Conservation (phyloP, 2,888 invertebrate genomes). For the Emmelina monodactyla region DNA sequence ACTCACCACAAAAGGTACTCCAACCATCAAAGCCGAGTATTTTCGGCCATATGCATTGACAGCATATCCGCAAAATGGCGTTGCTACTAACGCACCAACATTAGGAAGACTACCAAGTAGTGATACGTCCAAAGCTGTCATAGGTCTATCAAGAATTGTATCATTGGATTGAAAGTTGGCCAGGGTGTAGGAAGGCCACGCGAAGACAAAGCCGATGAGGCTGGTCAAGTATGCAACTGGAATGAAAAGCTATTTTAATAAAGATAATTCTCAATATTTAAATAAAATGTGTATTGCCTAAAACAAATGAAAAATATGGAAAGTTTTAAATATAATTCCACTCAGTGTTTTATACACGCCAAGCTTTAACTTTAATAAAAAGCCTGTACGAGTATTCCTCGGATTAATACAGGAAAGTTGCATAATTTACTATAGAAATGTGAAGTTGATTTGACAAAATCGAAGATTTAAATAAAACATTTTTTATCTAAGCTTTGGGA, state of each 20-base stretch:
- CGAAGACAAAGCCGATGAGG: constrained; percentile 39
- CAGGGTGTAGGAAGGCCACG: constrained; percentile 52
- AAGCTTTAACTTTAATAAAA: too few relatives aligned
- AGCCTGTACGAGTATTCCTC: too few relatives aligned
- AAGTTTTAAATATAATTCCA: too few relatives aligned
- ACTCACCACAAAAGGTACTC: constrained; percentile 38
- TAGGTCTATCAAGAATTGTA: constrained; percentile 34
- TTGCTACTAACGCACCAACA: constrained; percentile 35
- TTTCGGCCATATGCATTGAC: constrained; percentile 43
- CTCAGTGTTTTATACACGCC: too few relatives aligned
- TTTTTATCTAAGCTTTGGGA: too few relatives aligned
- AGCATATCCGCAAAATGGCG: constrained; percentile 40
- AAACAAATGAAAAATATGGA: too few relatives aligned
- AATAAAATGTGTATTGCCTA: neutral
- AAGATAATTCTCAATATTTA: neutral
- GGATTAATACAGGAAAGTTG: too few relatives aligned
- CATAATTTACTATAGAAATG: too few relatives aligned
- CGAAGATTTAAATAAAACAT: too few relatives aligned
- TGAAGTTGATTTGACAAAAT: too few relatives aligned
- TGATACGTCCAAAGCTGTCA: constrained; percentile 36
- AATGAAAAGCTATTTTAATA: constrained; percentile 11
- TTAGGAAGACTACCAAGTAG: constrained; percentile 45
- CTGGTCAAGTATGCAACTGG: constrained; percentile 38
- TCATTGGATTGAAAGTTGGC: constrained; percentile 37
- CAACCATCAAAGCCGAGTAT: constrained; percentile 43